Percentiles rank a stretch among this genome's conserved stretches.
Conservation (phyloP, 23 tunicate genomes). For the Corella eumyota region DNA sequence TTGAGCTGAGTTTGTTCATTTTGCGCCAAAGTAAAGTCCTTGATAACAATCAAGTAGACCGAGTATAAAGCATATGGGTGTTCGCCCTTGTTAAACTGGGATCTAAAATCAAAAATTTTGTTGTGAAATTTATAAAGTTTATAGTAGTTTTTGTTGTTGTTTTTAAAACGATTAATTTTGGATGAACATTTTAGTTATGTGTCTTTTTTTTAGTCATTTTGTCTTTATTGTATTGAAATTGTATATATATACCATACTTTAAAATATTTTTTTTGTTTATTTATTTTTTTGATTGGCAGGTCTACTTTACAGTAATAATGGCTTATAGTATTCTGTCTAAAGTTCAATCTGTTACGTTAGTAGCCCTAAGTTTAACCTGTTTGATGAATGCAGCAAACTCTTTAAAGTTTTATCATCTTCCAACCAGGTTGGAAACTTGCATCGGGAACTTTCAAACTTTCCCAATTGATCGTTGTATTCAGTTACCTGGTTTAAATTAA, state of each 20-base stretch:
- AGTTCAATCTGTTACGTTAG: not conserved
- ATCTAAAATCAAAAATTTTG: slow-evolving; percentile 14
- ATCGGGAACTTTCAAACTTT: slow-evolving; percentile 44
- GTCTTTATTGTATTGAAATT: not conserved
- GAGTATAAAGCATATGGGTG: slow-evolving; percentile 68
- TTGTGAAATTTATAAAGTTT: not conserved
- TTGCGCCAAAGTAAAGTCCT: slow-evolving; percentile 67
- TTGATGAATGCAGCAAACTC: slow-evolving; percentile 44
- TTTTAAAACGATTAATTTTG: not conserved
- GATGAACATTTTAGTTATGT: not conserved
- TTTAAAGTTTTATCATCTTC: slow-evolving; percentile 27
- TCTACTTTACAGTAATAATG: too few species aligned
- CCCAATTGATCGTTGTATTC: slow-evolving; percentile 39
- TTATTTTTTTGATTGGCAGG: not conserved
- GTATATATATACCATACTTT: not conserved
- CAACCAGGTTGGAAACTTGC: slow-evolving; percentile 65
- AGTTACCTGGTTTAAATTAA: slow-evolving; percentile 45
- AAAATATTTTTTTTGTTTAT: not conserved
- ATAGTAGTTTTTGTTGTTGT: not conserved
- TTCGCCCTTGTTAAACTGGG: slow-evolving; percentile 31
- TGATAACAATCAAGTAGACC: slow-evolving; percentile 67
- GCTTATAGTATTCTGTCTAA: not conserved
- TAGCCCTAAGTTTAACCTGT: too few species aligned
- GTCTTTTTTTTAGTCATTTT: not conserved
- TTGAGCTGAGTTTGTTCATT: slow-evolving; percentile 2